Conservation (phyloP, 1,140 invertebrate species). For the Brachionus calyciflorus region DNA sequence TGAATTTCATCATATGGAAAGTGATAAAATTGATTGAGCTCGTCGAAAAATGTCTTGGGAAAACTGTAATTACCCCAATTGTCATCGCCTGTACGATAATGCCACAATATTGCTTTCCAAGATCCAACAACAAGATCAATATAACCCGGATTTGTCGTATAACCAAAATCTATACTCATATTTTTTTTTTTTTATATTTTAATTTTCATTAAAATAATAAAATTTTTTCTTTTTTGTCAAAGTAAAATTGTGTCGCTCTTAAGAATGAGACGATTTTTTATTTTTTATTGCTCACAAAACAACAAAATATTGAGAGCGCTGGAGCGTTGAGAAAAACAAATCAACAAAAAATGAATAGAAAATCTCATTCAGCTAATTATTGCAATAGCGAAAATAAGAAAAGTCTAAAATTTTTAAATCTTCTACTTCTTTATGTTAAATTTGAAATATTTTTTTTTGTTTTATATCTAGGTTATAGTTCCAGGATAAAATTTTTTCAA, state of each 20-base stretch:
- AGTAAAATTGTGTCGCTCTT: background rate
- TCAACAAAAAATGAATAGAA: no score
- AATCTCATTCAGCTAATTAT: no score
- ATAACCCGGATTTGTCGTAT: constrained; percentile 11
- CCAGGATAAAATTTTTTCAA: no score
- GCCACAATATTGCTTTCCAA: constrained; percentile 5
- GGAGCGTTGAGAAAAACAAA: no score
- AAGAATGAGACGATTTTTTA: background rate
- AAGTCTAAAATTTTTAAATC: no score
- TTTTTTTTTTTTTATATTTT: background rate
- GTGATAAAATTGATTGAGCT: background rate
- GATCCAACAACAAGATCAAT: background rate
- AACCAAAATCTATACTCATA: constrained; percentile 33
- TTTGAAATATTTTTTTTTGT: no score
- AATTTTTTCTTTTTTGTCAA: background rate
- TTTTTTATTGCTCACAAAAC: background rate
- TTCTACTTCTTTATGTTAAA: no score
- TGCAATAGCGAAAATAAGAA: no score
- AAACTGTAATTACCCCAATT: constrained; percentile 23
- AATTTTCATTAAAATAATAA: background rate
- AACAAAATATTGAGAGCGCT: no score
- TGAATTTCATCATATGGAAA: constrained; percentile 1
- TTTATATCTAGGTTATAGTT: no score
- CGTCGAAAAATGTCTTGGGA: constrained; percentile 18
- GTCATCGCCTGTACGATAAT: constrained; percentile 4